These are phyloP conservation scores for Lordiphosa clarofinis DNA, from an alignment of 1,140 invertebrate genomes.

Conservation along the genomic window DNA sequence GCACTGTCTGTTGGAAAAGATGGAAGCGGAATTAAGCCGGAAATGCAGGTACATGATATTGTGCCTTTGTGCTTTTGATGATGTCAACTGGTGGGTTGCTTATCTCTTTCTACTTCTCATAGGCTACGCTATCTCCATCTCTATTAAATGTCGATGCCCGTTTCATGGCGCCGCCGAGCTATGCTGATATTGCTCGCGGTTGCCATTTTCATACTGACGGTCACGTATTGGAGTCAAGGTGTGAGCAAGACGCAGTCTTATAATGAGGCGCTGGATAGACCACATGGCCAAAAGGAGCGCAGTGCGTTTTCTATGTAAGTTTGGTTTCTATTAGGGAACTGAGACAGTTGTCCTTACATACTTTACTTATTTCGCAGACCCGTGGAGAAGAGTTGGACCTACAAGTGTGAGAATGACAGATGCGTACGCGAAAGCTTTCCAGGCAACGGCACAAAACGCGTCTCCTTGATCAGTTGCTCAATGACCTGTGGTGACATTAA, in stretches of 20 bases:
- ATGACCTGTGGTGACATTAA: conserved; percentile 78
- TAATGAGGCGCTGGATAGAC: conserved; percentile 48
- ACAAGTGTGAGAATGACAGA: conserved; percentile 72
- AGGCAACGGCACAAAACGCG: conserved; percentile 54
- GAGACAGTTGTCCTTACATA: not conserved
- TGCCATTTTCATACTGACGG: conserved; percentile 69
- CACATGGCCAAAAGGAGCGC: conserved; percentile 41
- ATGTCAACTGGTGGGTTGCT: conserved; percentile 34
- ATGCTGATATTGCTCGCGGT: conserved; percentile 63
- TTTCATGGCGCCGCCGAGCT: conserved; percentile 65
- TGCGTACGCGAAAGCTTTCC: conserved; percentile 63
- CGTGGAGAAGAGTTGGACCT: conserved; percentile 76
- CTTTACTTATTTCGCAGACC: conserved; percentile 53
- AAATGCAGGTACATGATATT: too few species aligned
- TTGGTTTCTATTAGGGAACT: too few species aligned
- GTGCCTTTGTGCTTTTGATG: conserved; percentile 36
- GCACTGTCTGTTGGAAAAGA: too few species aligned
- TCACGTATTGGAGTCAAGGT: conserved; percentile 78
- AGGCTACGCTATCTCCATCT: conserved; percentile 76
- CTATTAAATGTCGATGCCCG: conserved; percentile 77
- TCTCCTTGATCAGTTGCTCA: conserved; percentile 76
- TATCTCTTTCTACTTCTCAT: not conserved
- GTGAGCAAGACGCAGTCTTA: conserved; percentile 63
- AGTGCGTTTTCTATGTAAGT: conserved; percentile 56
- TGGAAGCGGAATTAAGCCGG: too few species aligned